Evolutionary conservation across 2,113 vertebrate species (phyloP), one percentile per base, ranked within the genome.

Genomic region (Chrysochloris asiatica): DNA sequence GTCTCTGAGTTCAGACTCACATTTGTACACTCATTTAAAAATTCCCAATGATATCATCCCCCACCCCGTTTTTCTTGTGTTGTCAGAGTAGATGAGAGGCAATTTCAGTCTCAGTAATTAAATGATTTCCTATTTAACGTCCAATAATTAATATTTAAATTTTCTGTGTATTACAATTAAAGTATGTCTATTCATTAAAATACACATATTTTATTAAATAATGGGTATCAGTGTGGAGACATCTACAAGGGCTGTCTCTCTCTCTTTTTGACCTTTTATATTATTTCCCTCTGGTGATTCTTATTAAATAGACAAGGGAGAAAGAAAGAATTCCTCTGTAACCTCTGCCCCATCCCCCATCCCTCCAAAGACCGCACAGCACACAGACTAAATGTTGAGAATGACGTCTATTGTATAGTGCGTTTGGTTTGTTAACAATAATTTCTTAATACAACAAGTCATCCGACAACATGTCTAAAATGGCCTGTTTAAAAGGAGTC

Each of bases 391-490:
- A 52, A 41, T 63, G 11, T 59, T 22, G 80, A 52, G 83, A 87
- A 28, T 2, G 61, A 19, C 38, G 45, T 47, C 38, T 88, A 91
- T 86, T 76, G 81, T n/a, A 50, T 63, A 38, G 30, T 82, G 90
- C 2, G 0, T 92, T 93, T 75, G 59, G 77, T 91, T 82, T 94
- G 93, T 89, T 86, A 86, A 73, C 56, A 83, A 1, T 83, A 21
- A 87, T 95, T 96, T 92, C 61, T 93, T 85, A 52, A 48, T 45
- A 43, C 2, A 72, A 28, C 0, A 52, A 59, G 61, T 61, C 82
- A 63, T 89, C 63, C 73, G 90, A 86, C 88, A 7, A 30, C 9
- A 0, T 21, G 78, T 72, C 82, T 52, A 3, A 14, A 3, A 5
- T 41, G 90, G 65, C 71, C 79, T 36, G 48, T 91, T 92, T 73